Percentiles rank a stretch among this genome's conserved stretches.
Conservation (phyloP, 1,140 invertebrate species). For the Papilio glaucus region DNA sequence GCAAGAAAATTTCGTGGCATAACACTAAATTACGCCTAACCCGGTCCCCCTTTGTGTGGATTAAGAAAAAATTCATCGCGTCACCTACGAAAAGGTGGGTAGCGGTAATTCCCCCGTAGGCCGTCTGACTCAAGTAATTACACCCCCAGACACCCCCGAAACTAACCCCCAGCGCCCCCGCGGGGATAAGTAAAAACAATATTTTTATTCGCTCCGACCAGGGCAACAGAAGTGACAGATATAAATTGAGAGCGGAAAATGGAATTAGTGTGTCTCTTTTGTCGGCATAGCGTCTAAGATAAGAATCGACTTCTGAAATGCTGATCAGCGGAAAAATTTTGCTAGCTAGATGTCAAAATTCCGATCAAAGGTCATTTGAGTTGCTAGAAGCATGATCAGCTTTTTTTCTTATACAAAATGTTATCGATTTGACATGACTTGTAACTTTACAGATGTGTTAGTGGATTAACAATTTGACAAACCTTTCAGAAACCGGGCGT, state of each 20-base stretch:
- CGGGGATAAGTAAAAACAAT: conserved; percentile 77
- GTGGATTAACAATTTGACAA: too few species aligned
- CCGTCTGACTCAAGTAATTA: conserved; percentile 72
- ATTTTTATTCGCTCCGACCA: conserved; percentile 71
- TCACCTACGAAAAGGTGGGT: conserved; percentile 61
- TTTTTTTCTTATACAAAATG: too few species aligned
- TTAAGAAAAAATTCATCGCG: conserved; percentile 60
- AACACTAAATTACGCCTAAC: conserved; percentile 16
- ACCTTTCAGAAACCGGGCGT: too few species aligned
- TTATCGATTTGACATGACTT: too few species aligned
- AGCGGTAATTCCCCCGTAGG: conserved; percentile 60
- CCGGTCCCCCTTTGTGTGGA: conserved; percentile 37
- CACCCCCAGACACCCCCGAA: conserved; percentile 49
- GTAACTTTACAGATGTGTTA: too few species aligned
- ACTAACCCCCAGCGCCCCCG: conserved; percentile 43
- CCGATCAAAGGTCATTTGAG: too few species aligned
- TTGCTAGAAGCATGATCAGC: too few species aligned
- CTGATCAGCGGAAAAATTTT: too few species aligned
- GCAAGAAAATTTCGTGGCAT: background rate
- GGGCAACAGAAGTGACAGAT: conserved; percentile 74
- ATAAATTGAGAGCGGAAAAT: conserved; percentile 73
- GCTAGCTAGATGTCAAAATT: too few species aligned
- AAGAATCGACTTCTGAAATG: background rate
- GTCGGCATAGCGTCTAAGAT: conserved; percentile 44
- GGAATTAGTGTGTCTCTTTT: conserved; percentile 66